Percentiles rank a stretch among this genome's conserved stretches.
Evolutionary conservation across 1,140 invertebrate genomes (phyloP).

Genomic region (Eciton burchellii): DNA sequence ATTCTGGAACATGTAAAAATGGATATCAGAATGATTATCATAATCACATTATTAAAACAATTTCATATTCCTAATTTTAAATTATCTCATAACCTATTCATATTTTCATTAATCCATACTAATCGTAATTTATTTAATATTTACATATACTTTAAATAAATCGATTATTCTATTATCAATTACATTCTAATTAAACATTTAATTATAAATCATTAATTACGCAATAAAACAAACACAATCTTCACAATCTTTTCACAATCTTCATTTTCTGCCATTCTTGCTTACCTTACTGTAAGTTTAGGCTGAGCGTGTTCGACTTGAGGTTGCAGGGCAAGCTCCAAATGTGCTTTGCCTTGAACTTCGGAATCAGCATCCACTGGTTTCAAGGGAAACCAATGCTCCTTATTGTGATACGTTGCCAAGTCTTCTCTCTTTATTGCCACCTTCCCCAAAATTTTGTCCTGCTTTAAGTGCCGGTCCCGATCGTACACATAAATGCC

Average conservation of each 20-base stretch:
- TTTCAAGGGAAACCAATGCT: constrained; percentile 95
- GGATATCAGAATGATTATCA: not conserved
- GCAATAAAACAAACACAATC: no score
- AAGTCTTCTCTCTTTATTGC: constrained; percentile 94
- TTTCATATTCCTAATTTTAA: constrained; percentile 1
- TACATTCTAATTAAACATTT: no score
- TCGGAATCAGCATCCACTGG: constrained; percentile 95
- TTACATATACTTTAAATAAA: no score
- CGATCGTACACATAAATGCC: constrained; percentile 95
- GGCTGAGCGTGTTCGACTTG: constrained; percentile 81
- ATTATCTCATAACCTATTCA: not conserved
- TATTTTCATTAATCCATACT: no score
- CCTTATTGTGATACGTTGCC: constrained; percentile 94
- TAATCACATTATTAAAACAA: not conserved
- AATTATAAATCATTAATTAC: no score
- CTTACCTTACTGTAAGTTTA: constrained; percentile 82
- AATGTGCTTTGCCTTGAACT: constrained; percentile 94
- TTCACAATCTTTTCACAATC: no score
- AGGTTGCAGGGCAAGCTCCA: constrained; percentile 87
- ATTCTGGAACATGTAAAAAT: constrained; percentile 85
- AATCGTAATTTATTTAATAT: no score
- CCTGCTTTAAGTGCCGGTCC: constrained; percentile 92
- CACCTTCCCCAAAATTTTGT: constrained; percentile 95
- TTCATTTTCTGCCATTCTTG: no score
- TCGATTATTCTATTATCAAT: no score